phyloP scores from a whole-genome alignment of 2,113 vertebrate genomes.

The Takifugu bimaculatus region DNA sequence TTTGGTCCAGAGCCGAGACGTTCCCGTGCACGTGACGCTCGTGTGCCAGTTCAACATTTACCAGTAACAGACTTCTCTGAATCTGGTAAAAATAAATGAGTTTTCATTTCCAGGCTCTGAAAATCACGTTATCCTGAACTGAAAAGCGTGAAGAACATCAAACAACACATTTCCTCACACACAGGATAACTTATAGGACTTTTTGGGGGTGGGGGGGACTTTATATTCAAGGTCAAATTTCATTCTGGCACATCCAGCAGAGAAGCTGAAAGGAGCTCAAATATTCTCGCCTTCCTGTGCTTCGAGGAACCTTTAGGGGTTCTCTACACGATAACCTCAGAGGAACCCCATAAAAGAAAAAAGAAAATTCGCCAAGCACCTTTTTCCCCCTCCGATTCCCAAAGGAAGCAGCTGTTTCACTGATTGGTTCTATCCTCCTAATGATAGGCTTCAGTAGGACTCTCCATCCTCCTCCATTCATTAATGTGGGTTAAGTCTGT shows the following conservation, averaged over 20 bases:
- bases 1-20: conserved; percentile 44
- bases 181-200: not conserved
- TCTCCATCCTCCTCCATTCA: not conserved
- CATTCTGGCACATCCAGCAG: not conserved
- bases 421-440: conserved; percentile 15
- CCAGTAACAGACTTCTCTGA: too few relatives aligned
- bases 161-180: not conserved
- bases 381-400: not conserved
- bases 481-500: conserved; percentile 1
- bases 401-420: conserved; percentile 12
- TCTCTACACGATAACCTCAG: conserved; percentile 20
- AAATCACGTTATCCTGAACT: not conserved
- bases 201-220: not conserved
- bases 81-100: too few relatives aligned
- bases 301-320: conserved; percentile 44
- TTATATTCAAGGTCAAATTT: conserved; percentile 43
- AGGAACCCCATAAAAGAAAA: conserved; percentile 2
- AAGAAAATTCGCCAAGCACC: not conserved
- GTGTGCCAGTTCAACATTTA: not conserved
- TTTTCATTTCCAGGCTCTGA: not conserved
- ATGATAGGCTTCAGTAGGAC: conserved; percentile 12
- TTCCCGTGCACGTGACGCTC: conserved; percentile 6
- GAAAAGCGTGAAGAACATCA: not conserved
- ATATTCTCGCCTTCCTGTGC: conserved; percentile 3
- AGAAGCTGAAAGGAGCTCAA: not conserved